These are phyloP conservation scores for Himalopsyche anomala DNA, from an alignment of 2,888 invertebrate species.

Conservation along the genomic window DNA sequence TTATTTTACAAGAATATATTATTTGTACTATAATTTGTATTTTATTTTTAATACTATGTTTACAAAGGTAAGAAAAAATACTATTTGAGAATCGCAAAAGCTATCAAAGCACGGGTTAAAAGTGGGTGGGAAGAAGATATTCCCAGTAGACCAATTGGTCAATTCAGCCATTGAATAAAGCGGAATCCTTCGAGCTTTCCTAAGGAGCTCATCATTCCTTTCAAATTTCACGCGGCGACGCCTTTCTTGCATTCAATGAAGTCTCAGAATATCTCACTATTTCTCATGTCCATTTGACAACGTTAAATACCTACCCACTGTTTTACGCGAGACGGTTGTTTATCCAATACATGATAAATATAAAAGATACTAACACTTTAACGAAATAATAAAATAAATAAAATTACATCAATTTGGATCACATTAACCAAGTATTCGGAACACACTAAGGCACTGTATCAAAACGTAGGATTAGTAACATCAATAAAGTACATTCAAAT, in stretches of 20 bases:
- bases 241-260: conserved; percentile 49
- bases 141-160: conserved; percentile 20
- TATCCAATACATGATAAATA: neutral
- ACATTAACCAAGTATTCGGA: too few species aligned
- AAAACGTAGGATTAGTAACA: too few species aligned
- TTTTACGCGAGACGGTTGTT: neutral
- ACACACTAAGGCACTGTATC: too few species aligned
- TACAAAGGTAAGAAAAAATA: too few species aligned
- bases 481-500: too few species aligned
- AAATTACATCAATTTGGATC: too few species aligned
- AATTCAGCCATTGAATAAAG: conserved; percentile 16
- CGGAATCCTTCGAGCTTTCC: conserved; percentile 17
- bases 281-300: neutral
- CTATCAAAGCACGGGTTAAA: too few species aligned
- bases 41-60: too few species aligned
- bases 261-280: conserved; percentile 4
- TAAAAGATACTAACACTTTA: too few species aligned
- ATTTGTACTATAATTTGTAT: too few species aligned
- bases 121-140: neutral
- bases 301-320: neutral
- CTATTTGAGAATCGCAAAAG: too few species aligned
- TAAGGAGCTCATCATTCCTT: conserved; percentile 51
- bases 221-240: conserved; percentile 53
- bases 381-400: neutral
- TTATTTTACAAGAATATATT: too few species aligned